Percentiles rank a stretch among this genome's conserved stretches.
These are phyloP conservation scores for Eclectus roratus DNA, from an alignment of 2,113 vertebrate species.

Conservation along the genomic window DNA sequence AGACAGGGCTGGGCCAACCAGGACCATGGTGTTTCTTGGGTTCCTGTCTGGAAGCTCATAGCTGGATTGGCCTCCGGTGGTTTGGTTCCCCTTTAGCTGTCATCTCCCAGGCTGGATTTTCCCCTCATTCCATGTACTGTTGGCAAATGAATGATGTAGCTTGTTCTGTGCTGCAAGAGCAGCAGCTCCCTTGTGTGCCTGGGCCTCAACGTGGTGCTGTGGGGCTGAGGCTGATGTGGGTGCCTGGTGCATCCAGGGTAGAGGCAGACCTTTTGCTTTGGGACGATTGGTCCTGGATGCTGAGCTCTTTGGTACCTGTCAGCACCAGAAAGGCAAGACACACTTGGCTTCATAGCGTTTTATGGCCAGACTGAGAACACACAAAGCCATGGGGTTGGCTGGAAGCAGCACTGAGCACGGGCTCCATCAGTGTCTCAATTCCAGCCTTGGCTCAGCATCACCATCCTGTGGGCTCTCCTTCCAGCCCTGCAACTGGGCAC, in stretches of 20 bases:
- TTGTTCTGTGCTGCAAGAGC: not conserved
- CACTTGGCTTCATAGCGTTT: rapidly evolving
- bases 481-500: rapidly evolving
- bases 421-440: rapidly evolving
- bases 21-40: not conserved
- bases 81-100: not conserved
- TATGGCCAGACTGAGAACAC: not conserved
- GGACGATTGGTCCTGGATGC: not conserved
- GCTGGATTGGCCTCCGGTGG: not conserved
- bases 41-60: rapidly evolving
- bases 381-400: not conserved
- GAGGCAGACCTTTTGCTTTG: not conserved
- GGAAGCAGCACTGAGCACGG: not conserved
- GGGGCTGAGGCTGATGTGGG: not conserved
- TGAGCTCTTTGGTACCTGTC: not conserved
- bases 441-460: rapidly evolving
- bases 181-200: not conserved
- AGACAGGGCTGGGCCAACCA: not conserved
- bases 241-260: not conserved
- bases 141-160: not conserved
- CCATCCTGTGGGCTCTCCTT: not conserved
- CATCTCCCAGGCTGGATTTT: not conserved
- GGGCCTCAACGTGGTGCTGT: not conserved
- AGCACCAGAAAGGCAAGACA: too few species aligned
- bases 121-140: not conserved